Conservation (phyloP, 1,140 invertebrate genomes). For the Aporrectodea caliginosa region DNA sequence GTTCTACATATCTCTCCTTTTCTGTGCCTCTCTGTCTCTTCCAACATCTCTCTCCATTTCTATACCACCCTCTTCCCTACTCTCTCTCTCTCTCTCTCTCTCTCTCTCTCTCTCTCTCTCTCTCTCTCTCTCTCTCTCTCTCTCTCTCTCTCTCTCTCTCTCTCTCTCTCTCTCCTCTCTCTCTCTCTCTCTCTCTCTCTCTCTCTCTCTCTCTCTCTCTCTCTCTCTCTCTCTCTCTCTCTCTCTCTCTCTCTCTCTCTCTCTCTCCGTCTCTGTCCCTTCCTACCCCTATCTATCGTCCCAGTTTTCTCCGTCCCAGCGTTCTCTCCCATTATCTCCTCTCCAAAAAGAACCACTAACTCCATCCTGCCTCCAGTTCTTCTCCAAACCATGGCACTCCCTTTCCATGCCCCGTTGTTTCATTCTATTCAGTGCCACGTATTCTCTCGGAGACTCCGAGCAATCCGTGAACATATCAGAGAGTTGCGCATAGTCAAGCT, state of each 20-base stretch:
- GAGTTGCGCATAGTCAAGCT: not conserved
- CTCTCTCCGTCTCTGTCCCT: not conserved
- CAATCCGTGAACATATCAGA: not conserved
- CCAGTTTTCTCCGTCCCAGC: not conserved
- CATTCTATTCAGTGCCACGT: too few relatives aligned
- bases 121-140: not conserved
- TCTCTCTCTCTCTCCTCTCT: not conserved
- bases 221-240: not conserved
- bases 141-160: conserved; percentile 1
- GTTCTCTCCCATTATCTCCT: not conserved
- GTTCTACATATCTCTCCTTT: not conserved
- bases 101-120: not conserved
- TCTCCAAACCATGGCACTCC: not conserved
- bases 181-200: not conserved
- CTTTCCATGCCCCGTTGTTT: not conserved
- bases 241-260: not conserved
- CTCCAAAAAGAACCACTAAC: not conserved
- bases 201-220: not conserved
- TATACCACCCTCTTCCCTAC: not conserved
- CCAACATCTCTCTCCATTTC: not conserved
- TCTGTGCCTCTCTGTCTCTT: not conserved
- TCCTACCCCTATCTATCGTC: not conserved
- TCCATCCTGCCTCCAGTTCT: not conserved
- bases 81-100: not conserved
- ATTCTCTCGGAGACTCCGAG: too few relatives aligned